phyloP scores from a whole-genome alignment of 1,140 invertebrate species.

The Penaeus indicus region DNA sequence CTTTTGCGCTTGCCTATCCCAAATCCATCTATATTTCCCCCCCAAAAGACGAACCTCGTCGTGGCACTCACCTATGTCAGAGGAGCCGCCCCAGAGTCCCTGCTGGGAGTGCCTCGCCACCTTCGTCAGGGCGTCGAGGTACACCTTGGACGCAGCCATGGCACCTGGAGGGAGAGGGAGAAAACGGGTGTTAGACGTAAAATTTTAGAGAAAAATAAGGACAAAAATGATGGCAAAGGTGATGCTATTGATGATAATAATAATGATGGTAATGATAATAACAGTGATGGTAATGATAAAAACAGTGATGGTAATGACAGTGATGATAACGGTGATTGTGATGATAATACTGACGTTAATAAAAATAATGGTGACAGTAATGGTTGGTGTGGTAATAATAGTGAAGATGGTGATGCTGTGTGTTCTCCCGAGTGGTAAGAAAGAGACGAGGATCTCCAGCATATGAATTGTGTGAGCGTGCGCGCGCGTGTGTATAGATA shows the following conservation, averaged over 20 bases:
- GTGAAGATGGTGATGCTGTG: no score
- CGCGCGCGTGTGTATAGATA: no score
- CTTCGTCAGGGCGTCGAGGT: slow-evolving; percentile 55
- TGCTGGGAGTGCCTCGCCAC: slow-evolving; percentile 51
- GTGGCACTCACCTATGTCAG: slow-evolving; percentile 49
- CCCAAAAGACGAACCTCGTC: not conserved
- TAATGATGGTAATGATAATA: no score
- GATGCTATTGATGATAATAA: not conserved
- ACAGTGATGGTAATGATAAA: no score
- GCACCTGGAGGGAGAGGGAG: slow-evolving; percentile 18
- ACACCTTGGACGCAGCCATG: slow-evolving; percentile 50
- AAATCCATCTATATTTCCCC: no score
- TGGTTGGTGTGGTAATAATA: no score
- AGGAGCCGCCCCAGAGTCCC: slow-evolving; percentile 51
- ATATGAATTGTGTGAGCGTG: no score
- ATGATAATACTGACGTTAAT: no score
- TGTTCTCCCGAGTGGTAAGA: no score
- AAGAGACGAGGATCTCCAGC: no score
- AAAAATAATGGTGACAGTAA: no score
- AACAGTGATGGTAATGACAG: not conserved
- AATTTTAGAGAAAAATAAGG: not conserved
- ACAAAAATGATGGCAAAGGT: not conserved
- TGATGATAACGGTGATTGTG: not conserved
- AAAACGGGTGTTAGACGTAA: not conserved
- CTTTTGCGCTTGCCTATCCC: not conserved